phyloP scores from a whole-genome alignment of 2,113 vertebrate genomes.

The Rhagologus leucostigma region DNA sequence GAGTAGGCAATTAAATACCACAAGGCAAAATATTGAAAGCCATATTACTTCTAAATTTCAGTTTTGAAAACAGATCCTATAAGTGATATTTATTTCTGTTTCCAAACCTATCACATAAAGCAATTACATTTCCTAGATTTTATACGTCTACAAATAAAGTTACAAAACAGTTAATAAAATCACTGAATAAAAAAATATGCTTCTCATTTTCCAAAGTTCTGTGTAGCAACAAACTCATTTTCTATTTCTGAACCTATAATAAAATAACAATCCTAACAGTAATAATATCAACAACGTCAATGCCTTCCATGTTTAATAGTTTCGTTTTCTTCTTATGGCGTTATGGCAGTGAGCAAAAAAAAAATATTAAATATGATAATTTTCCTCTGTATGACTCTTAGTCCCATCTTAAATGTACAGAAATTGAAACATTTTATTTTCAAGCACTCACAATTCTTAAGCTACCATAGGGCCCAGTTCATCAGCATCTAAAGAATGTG shows the following conservation, averaged over 20 bases:
- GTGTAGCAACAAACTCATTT: neutral
- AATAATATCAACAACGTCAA: neutral
- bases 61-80: neutral
- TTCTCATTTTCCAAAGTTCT: neutral
- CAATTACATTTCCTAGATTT: neutral
- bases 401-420: neutral
- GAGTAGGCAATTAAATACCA: neutral
- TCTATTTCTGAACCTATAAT: neutral
- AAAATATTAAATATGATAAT: rapidly evolving
- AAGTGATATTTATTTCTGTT: neutral
- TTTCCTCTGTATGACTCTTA: neutral
- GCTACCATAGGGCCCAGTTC: neutral
- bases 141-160: neutral
- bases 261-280: neutral
- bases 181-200: neutral
- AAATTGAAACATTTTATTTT: neutral
- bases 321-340: neutral
- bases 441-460: neutral
- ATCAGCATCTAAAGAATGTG: neutral
- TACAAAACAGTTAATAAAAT: neutral
- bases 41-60: neutral
- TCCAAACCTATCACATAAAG: neutral
- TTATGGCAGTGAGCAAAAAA: neutral
- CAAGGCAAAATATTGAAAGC: neutral
- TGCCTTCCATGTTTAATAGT: neutral